Conservation (phyloP, 2,888 invertebrate genomes). For the Drosophila tanythrix region DNA sequence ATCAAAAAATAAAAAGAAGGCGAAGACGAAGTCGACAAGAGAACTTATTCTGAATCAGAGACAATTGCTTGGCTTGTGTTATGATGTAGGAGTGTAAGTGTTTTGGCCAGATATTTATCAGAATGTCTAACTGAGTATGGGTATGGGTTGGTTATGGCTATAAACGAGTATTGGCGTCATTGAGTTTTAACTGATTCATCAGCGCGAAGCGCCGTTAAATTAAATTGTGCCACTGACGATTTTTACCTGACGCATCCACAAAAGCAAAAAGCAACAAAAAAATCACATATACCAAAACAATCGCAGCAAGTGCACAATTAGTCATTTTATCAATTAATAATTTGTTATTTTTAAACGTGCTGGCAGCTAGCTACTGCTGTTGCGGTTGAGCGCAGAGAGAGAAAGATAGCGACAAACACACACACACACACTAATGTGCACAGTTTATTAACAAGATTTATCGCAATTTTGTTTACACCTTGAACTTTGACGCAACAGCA, state of each 20-base stretch:
- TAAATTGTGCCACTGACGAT: constrained; percentile 40
- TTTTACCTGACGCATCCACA: constrained; percentile 50
- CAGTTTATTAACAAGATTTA: constrained; percentile 54
- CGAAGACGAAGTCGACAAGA: background rate
- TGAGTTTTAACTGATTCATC: constrained; percentile 52
- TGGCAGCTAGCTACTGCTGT: constrained; percentile 12
- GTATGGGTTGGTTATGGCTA: constrained; percentile 14
- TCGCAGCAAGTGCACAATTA: constrained; percentile 63
- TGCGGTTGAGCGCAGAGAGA: constrained; percentile 60
- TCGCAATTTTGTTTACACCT: constrained; percentile 56
- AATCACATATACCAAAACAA: constrained; percentile 44
- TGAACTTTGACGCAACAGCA: constrained; percentile 70
- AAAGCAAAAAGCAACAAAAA: constrained; percentile 24
- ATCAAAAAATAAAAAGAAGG: background rate
- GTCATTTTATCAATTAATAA: constrained; percentile 74
- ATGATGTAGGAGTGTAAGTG: background rate
- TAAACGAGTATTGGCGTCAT: constrained; percentile 43
- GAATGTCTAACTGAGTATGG: constrained; percentile 35
- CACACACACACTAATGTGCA: constrained; percentile 9
- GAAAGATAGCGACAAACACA: background rate
- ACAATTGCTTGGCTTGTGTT: constrained; percentile 12
- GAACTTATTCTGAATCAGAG: constrained; percentile 20
- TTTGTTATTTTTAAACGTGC: constrained; percentile 70
- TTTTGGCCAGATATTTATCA: constrained; percentile 30
- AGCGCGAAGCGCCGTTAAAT: constrained; percentile 49